Evolutionary conservation across 2,797 vertebrate genomes (phyloP).

Genomic region (Pteronotus mesoamericanus): DNA sequence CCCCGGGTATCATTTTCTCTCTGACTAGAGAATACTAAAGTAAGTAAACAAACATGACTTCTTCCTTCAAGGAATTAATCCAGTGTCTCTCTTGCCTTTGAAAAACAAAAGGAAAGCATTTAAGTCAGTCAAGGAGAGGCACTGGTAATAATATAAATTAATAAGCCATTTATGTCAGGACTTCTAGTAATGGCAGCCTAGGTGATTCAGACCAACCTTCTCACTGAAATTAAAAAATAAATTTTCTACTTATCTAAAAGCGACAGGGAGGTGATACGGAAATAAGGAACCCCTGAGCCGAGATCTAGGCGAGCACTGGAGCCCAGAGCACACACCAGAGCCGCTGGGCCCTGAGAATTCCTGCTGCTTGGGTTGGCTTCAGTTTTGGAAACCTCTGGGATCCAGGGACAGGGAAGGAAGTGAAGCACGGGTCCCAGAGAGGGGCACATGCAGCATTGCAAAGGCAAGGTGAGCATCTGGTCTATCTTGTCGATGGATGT

Average conservation of each 20-base stretch:
- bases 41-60: not conserved
- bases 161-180: conserved; percentile 34
- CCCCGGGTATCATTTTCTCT: not conserved
- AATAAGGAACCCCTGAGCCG: not conserved
- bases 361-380: not conserved
- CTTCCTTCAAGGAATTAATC: not conserved
- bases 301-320: not conserved
- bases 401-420: not conserved
- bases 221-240: conserved; percentile 8
- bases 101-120: conserved; percentile 43
- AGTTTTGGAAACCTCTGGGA: not conserved
- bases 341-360: not conserved
- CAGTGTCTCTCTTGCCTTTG: conserved; percentile 31
- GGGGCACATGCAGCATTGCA: not conserved
- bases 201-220: not conserved
- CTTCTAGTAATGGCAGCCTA: not conserved
- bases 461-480: not conserved
- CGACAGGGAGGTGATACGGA: not conserved
- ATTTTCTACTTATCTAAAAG: not conserved
- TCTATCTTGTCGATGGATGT: not conserved
- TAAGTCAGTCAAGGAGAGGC: conserved; percentile 55
- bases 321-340: not conserved
- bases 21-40: not conserved
- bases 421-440: not conserved
- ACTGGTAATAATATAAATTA: conserved; percentile 38